Conservation (phyloP, 92 coral and sea anemone species). For the Epizoanthus scotinus region DNA sequence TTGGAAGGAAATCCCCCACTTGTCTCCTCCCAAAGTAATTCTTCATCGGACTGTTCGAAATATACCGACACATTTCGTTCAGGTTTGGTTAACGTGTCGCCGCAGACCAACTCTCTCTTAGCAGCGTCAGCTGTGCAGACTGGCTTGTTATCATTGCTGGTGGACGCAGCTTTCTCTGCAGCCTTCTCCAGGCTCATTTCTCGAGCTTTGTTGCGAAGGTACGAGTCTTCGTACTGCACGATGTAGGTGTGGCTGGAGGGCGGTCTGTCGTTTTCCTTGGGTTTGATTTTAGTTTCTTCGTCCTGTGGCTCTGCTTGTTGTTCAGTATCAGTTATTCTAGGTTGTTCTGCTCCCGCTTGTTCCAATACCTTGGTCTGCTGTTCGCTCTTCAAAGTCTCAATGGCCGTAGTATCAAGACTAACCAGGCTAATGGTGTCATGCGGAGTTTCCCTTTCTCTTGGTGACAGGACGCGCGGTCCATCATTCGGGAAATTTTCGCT, state of each 20-base stretch:
- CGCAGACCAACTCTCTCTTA: neutral
- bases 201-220: slow-evolving; percentile 2
- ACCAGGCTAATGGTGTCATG: neutral
- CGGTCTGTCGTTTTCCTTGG: neutral
- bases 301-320: neutral
- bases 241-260: slow-evolving; percentile 10
- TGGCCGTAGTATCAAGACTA: neutral
- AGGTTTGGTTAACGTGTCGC: neutral
- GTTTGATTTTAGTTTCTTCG: neutral
- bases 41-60: slow-evolving; percentile 12
- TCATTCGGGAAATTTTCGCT: neutral
- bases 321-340: neutral
- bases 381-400: too few relatives aligned
- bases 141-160: neutral
- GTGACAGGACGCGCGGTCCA: slow-evolving; percentile 18
- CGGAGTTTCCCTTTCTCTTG: neutral
- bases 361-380: neutral
- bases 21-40: neutral
- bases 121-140: neutral
- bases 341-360: too few relatives aligned
- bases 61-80: slow-evolving; percentile 18
- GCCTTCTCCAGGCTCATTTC: slow-evolving; percentile 1
- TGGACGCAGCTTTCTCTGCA: neutral
- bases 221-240: slow-evolving; percentile 23
- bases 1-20: neutral